Conservation (phyloP, 2,113 vertebrate species). For the Cyanoliseus patagonus region DNA sequence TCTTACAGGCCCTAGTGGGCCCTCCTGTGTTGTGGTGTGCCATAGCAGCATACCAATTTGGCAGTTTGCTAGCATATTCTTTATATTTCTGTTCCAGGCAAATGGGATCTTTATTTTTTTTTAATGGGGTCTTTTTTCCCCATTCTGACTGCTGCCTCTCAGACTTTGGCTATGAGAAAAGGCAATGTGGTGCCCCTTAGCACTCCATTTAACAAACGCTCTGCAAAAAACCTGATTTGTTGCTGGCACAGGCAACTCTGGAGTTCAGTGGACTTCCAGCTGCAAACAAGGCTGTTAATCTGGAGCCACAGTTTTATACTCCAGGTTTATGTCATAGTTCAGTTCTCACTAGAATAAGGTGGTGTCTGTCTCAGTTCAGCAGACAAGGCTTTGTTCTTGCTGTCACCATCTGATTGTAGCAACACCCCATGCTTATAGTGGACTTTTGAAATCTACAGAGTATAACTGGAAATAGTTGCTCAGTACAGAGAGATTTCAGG, state of each 20-base stretch:
- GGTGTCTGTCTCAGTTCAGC: background rate
- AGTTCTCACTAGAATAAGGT: background rate
- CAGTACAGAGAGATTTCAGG: background rate
- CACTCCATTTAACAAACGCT: background rate
- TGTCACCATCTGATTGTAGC: background rate
- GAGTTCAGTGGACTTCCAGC: background rate
- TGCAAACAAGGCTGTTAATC: background rate
- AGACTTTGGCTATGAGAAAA: background rate
- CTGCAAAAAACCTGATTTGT: background rate
- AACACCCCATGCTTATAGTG: background rate
- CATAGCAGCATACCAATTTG: background rate
- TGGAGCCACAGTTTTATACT: background rate
- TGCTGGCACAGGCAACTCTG: background rate
- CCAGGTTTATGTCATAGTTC: background rate
- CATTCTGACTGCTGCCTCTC: background rate
- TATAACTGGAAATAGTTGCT: background rate
- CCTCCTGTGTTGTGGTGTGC: background rate
- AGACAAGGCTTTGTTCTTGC: background rate
- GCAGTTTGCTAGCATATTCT: background rate
- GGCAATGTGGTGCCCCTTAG: background rate
- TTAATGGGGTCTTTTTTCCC: background rate
- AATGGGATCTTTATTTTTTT: background rate
- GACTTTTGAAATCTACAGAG: background rate
- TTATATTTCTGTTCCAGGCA: background rate
- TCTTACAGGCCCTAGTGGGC: background rate